Evolutionary conservation across 2,888 invertebrate species (phyloP).

Genomic region (Halocaridina rubra): DNA sequence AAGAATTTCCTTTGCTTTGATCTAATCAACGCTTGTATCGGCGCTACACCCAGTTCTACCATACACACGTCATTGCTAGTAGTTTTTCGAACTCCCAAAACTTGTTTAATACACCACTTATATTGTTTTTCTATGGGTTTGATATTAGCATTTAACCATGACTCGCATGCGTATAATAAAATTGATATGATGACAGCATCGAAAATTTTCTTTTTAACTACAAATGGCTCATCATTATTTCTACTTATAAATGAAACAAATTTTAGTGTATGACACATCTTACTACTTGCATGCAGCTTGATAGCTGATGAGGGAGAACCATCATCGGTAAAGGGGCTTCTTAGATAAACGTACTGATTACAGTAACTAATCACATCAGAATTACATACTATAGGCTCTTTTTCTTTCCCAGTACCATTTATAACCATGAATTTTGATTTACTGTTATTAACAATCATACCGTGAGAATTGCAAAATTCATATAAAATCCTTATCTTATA

Average conservation of each 20-base stretch:
- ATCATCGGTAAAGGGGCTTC: no score
- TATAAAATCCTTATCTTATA: neutral
- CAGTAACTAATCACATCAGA: no score
- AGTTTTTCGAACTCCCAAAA: neutral
- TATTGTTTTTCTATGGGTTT: neutral
- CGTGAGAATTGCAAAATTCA: neutral
- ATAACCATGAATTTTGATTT: neutral
- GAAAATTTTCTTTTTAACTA: no score
- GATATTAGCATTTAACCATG: neutral
- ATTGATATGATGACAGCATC: no score
- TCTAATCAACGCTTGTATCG: neutral
- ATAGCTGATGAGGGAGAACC: no score
- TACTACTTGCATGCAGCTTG: no score
- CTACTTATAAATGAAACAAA: neutral
- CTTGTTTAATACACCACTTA: slow-evolving; percentile 10
- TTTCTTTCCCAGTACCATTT: neutral
- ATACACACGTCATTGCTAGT: neutral
- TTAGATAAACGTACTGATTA: no score
- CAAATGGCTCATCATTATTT: no score
- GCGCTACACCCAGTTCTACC: neutral
- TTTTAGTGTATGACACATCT: neutral
- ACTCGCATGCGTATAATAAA: neutral
- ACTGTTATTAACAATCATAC: neutral
- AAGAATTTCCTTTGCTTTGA: no score
- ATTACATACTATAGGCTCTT: neutral